Evolutionary conservation across 1,140 invertebrate species (phyloP).

Genomic region (Cephus cinctus): DNA sequence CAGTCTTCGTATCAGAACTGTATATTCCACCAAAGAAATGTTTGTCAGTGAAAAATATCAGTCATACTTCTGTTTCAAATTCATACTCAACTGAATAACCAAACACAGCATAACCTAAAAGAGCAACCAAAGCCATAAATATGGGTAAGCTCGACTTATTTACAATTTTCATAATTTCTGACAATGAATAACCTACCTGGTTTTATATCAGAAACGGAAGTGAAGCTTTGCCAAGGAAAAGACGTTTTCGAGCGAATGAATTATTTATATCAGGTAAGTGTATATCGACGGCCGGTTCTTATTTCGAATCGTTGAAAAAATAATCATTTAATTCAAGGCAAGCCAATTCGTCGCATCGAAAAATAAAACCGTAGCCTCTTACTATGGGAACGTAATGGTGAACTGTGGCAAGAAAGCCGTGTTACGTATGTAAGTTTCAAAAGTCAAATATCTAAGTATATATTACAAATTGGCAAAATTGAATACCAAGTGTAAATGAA

Average conservation of each 20-base stretch:
- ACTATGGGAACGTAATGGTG: conserved; percentile 39
- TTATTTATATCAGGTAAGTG: conserved; percentile 47
- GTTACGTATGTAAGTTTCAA: conserved; percentile 41
- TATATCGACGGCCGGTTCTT: conserved; percentile 3
- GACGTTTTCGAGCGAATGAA: conserved; percentile 52
- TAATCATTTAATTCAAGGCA: conserved; percentile 30
- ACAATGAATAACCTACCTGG: background rate
- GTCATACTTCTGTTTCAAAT: background rate
- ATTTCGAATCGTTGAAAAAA: conserved; percentile 5
- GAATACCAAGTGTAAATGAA: background rate
- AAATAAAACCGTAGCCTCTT: conserved; percentile 38
- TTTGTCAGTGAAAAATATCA: background rate
- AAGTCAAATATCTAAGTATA: background rate
- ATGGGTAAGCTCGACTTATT: background rate
- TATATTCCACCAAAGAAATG: too few relatives aligned
- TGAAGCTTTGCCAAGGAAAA: conserved; percentile 45
- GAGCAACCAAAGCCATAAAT: background rate
- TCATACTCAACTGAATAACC: background rate
- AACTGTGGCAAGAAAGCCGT: conserved; percentile 49
- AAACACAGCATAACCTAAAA: too few relatives aligned
- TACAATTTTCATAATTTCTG: background rate
- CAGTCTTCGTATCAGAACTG: too few relatives aligned
- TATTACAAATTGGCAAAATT: background rate
- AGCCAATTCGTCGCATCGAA: conserved; percentile 35
- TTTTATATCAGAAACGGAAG: conserved; percentile 13